Percentiles rank a stretch among this genome's conserved stretches.
These are phyloP conservation scores for Drosophila novamexicana DNA, from an alignment of 1,140 invertebrate genomes.

Conservation along the genomic window DNA sequence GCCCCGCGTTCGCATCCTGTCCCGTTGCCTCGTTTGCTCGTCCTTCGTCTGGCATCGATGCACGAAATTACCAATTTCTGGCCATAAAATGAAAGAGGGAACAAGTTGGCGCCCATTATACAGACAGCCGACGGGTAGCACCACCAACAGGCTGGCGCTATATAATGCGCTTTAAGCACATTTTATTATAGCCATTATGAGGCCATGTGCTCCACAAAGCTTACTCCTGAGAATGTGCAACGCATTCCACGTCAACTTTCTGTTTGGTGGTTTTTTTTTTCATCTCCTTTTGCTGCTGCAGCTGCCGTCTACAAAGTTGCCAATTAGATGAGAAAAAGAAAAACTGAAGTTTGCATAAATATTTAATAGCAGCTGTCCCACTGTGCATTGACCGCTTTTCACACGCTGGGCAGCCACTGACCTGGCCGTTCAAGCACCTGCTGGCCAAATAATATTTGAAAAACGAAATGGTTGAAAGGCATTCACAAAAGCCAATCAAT, in stretches of 20 bases:
- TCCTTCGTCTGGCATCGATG: constrained; percentile 59
- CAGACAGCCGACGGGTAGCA: neutral
- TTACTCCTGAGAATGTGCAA: neutral
- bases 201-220: constrained; percentile 30
- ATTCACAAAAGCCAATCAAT: constrained; percentile 43
- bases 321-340: constrained; percentile 63
- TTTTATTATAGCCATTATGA: constrained; percentile 76
- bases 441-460: constrained; percentile 15
- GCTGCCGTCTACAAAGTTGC: constrained; percentile 70
- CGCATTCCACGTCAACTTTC: neutral
- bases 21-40: constrained; percentile 3
- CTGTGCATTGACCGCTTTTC: constrained; percentile 27
- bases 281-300: constrained; percentile 19
- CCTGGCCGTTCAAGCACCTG: constrained; percentile 27
- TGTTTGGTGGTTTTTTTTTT: constrained; percentile 24
- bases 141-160: constrained; percentile 42
- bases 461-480: neutral
- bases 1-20: constrained; percentile 31
- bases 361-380: constrained; percentile 28
- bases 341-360: constrained; percentile 25
- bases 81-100: constrained; percentile 76
- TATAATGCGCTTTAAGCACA: constrained; percentile 75
- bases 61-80: constrained; percentile 79
- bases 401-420: constrained; percentile 31
- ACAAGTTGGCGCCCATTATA: constrained; percentile 70